Evolutionary conservation across 2,888 invertebrate genomes (phyloP).

Genomic region (Mesorhabditis spiculigera): DNA sequence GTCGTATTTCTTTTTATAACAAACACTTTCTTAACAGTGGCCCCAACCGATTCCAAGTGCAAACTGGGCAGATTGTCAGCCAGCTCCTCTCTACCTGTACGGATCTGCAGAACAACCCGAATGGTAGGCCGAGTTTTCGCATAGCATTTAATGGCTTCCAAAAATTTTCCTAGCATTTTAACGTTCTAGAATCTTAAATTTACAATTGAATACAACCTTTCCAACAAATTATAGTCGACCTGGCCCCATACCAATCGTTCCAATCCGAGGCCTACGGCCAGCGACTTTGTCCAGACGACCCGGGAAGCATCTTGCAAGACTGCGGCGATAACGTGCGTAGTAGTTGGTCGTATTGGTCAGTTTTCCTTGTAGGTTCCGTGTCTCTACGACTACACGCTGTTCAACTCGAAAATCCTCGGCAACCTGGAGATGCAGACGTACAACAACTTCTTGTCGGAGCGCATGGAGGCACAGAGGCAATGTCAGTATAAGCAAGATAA

Average conservation of each 20-base stretch:
- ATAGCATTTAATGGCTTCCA: conserved; percentile 3
- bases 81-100: conserved; percentile 51
- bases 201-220: neutral
- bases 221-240: conserved; percentile 28
- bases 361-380: conserved; percentile 38
- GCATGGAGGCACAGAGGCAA: conserved; percentile 38
- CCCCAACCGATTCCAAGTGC: conserved; percentile 45
- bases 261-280: conserved; percentile 38
- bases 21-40: conserved; percentile 27
- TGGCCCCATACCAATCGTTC: conserved; percentile 45
- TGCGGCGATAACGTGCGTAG: conserved; percentile 51
- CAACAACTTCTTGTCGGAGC: conserved; percentile 39
- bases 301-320: conserved; percentile 43
- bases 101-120: conserved; percentile 45
- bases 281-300: conserved; percentile 51
- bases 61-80: conserved; percentile 47
- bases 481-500: conserved; percentile 25
- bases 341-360: neutral
- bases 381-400: conserved; percentile 49
- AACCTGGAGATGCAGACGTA: conserved; percentile 46
- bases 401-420: conserved; percentile 53
- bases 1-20: conserved; percentile 7
- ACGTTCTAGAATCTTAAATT: neutral
- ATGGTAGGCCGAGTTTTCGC: conserved; percentile 21
- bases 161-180: neutral